These are phyloP conservation scores for Mamestra brassicae DNA, from an alignment of 2,888 invertebrate species.

Conservation along the genomic window DNA sequence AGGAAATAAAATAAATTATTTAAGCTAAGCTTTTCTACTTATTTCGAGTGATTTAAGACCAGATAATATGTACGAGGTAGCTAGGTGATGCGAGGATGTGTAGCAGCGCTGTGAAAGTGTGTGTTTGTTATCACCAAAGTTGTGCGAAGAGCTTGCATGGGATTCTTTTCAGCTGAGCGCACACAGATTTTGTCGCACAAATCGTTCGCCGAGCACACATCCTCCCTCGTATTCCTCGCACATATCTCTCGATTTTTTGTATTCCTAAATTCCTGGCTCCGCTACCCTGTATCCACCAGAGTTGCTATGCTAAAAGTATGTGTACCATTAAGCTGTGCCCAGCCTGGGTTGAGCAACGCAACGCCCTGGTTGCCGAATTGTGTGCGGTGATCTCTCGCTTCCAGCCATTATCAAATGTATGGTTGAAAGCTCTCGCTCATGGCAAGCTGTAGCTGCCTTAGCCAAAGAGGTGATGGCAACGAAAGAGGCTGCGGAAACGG, in stretches of 20 bases:
- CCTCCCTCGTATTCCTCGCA: neutral
- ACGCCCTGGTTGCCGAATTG: too few relatives aligned
- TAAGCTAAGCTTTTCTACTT: conserved; percentile 33
- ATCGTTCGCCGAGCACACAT: neutral
- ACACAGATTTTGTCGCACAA: neutral
- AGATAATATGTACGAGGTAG: neutral
- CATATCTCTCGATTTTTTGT: neutral
- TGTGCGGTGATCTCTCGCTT: too few relatives aligned
- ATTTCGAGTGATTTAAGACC: neutral
- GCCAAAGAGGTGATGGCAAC: too few relatives aligned
- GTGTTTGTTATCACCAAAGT: neutral
- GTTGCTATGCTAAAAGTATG: neutral
- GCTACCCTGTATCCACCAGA: neutral
- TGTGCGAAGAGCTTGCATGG: neutral
- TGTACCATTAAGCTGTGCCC: too few relatives aligned
- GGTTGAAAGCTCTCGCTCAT: too few relatives aligned
- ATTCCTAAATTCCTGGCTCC: neutral
- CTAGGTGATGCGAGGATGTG: neutral
- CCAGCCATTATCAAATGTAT: too few relatives aligned
- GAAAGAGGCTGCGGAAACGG: too few relatives aligned
- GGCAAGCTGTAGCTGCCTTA: too few relatives aligned
- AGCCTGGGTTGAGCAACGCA: too few relatives aligned
- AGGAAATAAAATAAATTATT: conserved; percentile 61
- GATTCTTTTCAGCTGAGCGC: neutral
- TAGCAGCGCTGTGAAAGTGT: neutral